Conservation (phyloP, 1,140 invertebrate species). For the Sycobia sp. region DNA sequence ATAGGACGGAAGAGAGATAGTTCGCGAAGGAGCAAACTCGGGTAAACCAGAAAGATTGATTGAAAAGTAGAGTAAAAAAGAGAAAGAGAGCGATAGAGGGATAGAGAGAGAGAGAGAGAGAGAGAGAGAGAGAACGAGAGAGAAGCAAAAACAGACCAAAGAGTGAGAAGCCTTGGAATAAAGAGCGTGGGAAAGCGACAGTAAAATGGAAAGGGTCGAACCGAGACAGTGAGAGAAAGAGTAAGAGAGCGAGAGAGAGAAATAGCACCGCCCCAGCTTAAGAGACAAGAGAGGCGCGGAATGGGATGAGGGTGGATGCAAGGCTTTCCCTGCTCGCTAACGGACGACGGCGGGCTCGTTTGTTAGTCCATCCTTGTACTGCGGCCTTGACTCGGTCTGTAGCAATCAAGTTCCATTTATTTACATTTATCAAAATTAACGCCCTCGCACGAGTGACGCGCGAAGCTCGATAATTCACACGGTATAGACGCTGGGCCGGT, state of each 20-base stretch:
- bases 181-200: constrained; percentile 11
- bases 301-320: neutral
- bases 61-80: constrained; percentile 28
- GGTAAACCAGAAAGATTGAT: constrained; percentile 34
- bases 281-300: neutral
- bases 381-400: neutral
- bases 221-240: neutral
- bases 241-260: neutral
- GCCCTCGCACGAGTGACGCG: too few species aligned
- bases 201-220: constrained; percentile 13
- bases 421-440: constrained; percentile 2
- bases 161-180: constrained; percentile 16
- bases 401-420: constrained; percentile 5
- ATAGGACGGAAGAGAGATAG: constrained; percentile 24
- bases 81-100: constrained; percentile 2
- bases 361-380: neutral
- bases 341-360: neutral
- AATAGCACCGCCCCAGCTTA: too few species aligned
- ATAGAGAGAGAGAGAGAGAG: constrained; percentile 26
- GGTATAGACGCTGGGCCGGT: too few species aligned
- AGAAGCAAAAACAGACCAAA: neutral
- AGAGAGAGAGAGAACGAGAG: neutral
- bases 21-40: constrained; percentile 24
- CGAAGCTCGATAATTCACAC: too few species aligned
- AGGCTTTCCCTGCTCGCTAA: neutral